Base-by-base conservation (phyloP, 2,888 invertebrate species). In the Cistogaster globosa region DNA sequence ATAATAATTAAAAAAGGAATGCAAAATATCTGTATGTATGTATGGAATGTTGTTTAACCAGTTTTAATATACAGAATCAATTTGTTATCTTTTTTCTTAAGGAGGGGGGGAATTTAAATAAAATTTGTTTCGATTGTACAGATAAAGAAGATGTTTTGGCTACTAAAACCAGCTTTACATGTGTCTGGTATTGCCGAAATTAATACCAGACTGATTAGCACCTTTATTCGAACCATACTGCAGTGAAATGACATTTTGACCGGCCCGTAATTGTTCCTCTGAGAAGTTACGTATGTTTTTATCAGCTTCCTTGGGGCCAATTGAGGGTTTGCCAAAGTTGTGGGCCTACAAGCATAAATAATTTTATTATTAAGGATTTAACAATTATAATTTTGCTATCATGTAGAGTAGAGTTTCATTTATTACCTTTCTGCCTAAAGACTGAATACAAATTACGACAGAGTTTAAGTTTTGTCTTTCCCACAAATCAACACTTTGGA, bases 191-290 rank as follows among this genome's bases (percentile, higher is more conserved):
- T 98, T 98, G 89, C 99, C 99, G 90, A 99, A 98, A 93, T 97
- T 99, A 92, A 98, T 97, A 80, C 99, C 99, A 87, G 97, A 97
- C 93, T 98, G 98, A 91, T 94, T 98, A 89, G 99, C 99, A 38
- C 99, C 99, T 93, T 99, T 99, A 94, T 99, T 99, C 90, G 97
- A 97, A 83, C 99, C 99, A 93, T 98, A 98, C 92, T 99, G 99
- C 79, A 98, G 94, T 74, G 97, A 97, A 92, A 98, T 99, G 84
- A 99, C 97, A 67, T 96, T 96, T 90, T 98, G 97, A 0, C 98
- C 97, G 16, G 98, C 98, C 87, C 97, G 95, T 88, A 99, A 93
- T 92, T 98, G 98, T 91, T 99, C 99, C 74, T 98, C 98, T 16
- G 97, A 95, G 94, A 99, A 99, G 91, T 97, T 95, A 86, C 99